Conservation (phyloP, 2,113 vertebrate species). For the Cephalopholis sonnerati region DNA sequence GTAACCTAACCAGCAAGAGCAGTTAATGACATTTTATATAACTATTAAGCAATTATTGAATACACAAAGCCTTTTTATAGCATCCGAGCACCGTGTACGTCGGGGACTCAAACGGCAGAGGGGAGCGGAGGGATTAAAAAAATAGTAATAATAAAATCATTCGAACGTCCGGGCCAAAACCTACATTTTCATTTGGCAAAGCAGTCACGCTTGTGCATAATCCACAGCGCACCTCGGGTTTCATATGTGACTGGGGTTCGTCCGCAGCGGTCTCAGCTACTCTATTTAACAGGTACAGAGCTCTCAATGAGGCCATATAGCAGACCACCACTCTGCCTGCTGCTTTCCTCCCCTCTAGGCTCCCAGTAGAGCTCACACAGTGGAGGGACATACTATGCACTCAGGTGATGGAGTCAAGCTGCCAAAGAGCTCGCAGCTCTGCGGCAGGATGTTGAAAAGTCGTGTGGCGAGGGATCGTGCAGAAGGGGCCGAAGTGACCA, state of each 20-base stretch:
- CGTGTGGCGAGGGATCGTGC: background rate
- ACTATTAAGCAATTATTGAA: constrained; percentile 88
- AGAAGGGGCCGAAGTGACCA: background rate
- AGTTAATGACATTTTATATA: constrained; percentile 87
- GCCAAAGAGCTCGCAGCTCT: background rate
- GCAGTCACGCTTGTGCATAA: constrained; percentile 89
- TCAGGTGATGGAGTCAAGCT: constrained; percentile 31
- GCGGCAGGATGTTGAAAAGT: constrained; percentile 3
- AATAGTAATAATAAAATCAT: constrained; percentile 77
- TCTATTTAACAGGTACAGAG: constrained; percentile 88
- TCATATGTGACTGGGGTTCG: constrained; percentile 83
- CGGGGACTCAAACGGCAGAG: constrained; percentile 80
- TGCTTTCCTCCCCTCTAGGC: constrained; percentile 14
- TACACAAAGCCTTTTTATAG: constrained; percentile 91
- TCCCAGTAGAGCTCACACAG: constrained; percentile 34
- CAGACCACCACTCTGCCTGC: constrained; percentile 38
- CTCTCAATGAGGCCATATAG: constrained; percentile 57
- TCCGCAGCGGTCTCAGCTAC: constrained; percentile 68
- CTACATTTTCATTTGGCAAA: constrained; percentile 92
- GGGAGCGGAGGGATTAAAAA: constrained; percentile 80
- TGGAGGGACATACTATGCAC: constrained; percentile 2
- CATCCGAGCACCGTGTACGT: constrained; percentile 80
- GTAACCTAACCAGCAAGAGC: constrained; percentile 76
- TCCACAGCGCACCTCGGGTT: constrained; percentile 89
- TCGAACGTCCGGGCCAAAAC: constrained; percentile 88